These are phyloP conservation scores for Julus scandinavius DNA, from an alignment of 2,888 invertebrate genomes.

Conservation along the genomic window DNA sequence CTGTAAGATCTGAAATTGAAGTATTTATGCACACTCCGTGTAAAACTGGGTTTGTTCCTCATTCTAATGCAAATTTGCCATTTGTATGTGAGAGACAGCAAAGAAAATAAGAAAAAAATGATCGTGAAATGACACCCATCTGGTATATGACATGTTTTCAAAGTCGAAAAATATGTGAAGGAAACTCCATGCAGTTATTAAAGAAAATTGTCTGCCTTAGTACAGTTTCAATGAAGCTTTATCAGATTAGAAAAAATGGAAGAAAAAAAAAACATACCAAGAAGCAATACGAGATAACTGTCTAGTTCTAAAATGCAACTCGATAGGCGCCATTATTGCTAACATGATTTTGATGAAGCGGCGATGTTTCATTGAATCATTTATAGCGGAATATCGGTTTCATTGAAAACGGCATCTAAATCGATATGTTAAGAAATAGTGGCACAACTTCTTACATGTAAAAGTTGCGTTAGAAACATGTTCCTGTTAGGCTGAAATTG, in stretches of 20 bases:
- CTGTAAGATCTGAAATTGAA: background rate
- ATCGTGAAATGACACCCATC: slow-evolving; percentile 37
- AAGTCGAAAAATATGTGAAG: slow-evolving; percentile 4
- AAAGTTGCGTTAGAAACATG: no score
- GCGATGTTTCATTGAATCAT: background rate
- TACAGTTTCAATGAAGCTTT: background rate
- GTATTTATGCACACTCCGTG: background rate
- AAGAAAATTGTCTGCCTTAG: background rate
- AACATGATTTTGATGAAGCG: slow-evolving; percentile 9
- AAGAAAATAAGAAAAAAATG: background rate
- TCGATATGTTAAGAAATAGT: background rate
- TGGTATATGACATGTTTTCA: slow-evolving; percentile 22
- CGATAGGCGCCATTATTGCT: slow-evolving; percentile 25
- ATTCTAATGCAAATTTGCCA: background rate
- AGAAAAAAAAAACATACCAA: background rate
- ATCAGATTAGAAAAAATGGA: slow-evolving; percentile 10
- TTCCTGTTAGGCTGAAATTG: no score
- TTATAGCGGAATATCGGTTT: background rate
- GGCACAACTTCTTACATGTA: no score
- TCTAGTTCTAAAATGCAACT: background rate
- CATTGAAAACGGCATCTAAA: background rate
- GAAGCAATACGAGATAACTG: background rate
- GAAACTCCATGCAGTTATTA: background rate
- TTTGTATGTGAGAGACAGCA: background rate
- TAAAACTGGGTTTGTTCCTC: background rate